Base-by-base conservation (phyloP, 2,888 invertebrate species). In the Entomobrya multifasciata region DNA sequence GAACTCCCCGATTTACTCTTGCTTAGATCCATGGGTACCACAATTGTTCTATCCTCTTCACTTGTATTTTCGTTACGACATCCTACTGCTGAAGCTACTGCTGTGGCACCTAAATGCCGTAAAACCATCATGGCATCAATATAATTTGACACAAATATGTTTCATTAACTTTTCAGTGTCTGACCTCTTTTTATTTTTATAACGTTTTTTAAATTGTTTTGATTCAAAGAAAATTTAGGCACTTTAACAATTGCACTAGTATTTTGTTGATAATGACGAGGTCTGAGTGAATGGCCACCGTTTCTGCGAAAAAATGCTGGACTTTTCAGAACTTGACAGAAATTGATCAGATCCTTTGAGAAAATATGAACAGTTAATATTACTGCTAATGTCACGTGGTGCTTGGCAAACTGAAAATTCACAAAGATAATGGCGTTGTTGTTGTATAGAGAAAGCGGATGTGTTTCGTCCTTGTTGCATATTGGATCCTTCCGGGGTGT, bases 81-180 rank as follows among this genome's bases (percentile, higher is more conserved):
- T 72, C 82, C 78, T n/a, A 89, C 87, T n/a, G n/a, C n/a, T 72
- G 87, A 79, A 15, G 86, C 79, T 47, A 89, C 74, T 74, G 89
- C 70, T 22, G 89, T 83, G 67, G 89, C 89, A 67, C 90, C 89
- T 57, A 89, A 87, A 88, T 91, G 91, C 87, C 91, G 86, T 89
- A 91, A 86, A 80, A 91, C 91, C 91, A 91, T 91, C 91, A 91
- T 91, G 89, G 90, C 91, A 91, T 90, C 30, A 74, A 15, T n/a
- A 55, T 11, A 13, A 41, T 55, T 36, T 44, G 47, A 65, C 79
- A 79, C 62, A 30, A 49, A n/a, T 20, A 0, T 67, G 67, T 67
- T 4, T 65, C 17, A 30, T 17, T 65, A 36, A 25, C 44, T 57
- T 57, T 36, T 60, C n/a, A n/a, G n/a, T 17, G 13, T 22, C 27